These are phyloP conservation scores for Tachycineta bicolor DNA, from an alignment of 2,113 vertebrate genomes.

Conservation along the genomic window DNA sequence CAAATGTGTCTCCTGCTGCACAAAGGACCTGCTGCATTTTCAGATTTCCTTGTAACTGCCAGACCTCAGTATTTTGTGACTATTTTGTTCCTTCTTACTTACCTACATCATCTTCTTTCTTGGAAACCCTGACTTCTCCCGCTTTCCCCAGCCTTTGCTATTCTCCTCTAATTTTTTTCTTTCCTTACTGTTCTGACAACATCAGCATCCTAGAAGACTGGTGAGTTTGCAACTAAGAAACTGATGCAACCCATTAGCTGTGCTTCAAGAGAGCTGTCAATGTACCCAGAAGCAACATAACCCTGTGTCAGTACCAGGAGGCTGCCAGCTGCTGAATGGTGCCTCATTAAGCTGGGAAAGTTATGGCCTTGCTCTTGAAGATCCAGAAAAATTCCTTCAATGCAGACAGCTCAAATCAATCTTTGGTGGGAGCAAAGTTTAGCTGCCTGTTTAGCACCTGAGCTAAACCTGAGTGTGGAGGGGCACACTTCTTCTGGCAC, in stretches of 20 bases:
- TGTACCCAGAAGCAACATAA: background rate
- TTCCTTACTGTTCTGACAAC: background rate
- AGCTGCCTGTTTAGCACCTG: background rate
- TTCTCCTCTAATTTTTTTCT: background rate
- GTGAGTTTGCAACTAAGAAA: background rate
- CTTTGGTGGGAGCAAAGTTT: background rate
- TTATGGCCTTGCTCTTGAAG: background rate
- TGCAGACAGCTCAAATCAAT: background rate
- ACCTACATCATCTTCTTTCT: background rate
- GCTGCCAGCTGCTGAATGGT: background rate
- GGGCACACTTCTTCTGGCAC: background rate
- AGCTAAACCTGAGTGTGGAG: background rate
- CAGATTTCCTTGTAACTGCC: background rate
- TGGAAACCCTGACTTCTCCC: background rate
- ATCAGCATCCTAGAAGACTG: background rate
- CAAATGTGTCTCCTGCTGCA: background rate
- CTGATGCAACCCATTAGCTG: background rate
- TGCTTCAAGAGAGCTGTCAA: background rate
- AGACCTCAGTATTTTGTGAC: background rate
- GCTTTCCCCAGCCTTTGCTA: background rate
- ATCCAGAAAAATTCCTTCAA: background rate
- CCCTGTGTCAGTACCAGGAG: background rate
- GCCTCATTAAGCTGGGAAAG: background rate
- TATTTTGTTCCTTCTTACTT: background rate
- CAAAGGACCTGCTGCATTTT: background rate